Evolutionary conservation across 1,140 invertebrate species (phyloP), one percentile per base, ranked within the genome.

Genomic region (Cherax quadricarinatus): DNA sequence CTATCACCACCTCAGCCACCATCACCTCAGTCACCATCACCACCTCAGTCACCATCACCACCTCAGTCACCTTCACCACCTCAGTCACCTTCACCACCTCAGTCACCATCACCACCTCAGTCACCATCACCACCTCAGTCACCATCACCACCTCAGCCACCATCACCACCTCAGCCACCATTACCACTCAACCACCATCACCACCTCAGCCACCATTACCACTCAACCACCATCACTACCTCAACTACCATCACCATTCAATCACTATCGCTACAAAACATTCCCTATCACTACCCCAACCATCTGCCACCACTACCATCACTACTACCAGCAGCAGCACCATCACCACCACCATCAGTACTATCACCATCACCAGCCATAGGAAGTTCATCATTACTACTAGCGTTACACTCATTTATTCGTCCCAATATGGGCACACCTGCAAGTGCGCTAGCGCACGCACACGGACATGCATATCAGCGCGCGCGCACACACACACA

Each of bases 361-460:
- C 3, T n/a, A n/a, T 7, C 6, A 70, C 1, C 48, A 62, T 24
- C 81, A 83, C 16, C 53, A 83, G 10, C 49, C 53, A 51, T 75
- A 57, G 81, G 81, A 83, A 83, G 81, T 60, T 49, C 53, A 30
- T 83, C 81, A 62, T 83, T 83, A 83, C 51, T 24, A 62, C 53
- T 24, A 21, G 53, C 81, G 48, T 83, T 62, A 18, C 81, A 14
- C 24, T 83, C 81, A 60, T 60, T 62, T 51, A 21, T n/a, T 24
- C 81, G 51, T 62, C 24, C 18, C 18, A 24, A 48, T 0, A 21
- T 49, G 57, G 3, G 48, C 80, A 53, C 80, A 82, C 78, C 4
- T 24, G n/a, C 14, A 49, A 16, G n/a, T 14, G 6, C 30, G 9
- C 78, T 53, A 51, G 48, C 80, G 48, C 80, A 14, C 49, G 48